phyloP scores from a whole-genome alignment of 2,888 invertebrate genomes.

The Machimus rusticus region DNA sequence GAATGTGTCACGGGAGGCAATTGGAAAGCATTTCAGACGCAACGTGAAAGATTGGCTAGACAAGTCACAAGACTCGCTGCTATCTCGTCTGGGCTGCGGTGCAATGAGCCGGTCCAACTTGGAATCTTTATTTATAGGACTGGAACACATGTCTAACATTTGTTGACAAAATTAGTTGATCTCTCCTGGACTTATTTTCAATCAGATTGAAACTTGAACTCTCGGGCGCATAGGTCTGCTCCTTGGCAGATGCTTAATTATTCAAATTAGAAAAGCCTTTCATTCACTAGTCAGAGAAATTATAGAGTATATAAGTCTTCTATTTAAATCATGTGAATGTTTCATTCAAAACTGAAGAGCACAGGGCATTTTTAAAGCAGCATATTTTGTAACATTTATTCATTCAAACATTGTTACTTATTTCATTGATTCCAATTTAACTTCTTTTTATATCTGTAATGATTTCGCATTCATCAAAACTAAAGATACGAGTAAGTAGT shows the following conservation, averaged over 20 bases:
- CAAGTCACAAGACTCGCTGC: not conserved
- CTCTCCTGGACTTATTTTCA: slow-evolving; percentile 37
- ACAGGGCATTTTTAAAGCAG: no score
- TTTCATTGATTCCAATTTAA: no score
- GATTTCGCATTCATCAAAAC: no score
- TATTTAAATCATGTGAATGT: not conserved
- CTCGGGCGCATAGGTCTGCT: not conserved
- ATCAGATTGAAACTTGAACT: not conserved
- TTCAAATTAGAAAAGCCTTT: not conserved
- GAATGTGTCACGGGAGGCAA: slow-evolving; percentile 1
- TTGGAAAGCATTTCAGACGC: not conserved
- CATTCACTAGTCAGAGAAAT: not conserved
- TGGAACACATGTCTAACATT: slow-evolving; percentile 40
- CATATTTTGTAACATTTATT: no score
- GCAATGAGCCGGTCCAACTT: not conserved
- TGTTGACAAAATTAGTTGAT: slow-evolving; percentile 42
- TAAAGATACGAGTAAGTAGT: no score
- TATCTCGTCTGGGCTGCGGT: not conserved
- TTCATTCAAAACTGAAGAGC: not conserved
- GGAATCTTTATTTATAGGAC: slow-evolving; percentile 37
- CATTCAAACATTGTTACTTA: no score
- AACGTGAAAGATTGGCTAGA: not conserved
- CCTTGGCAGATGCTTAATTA: not conserved
- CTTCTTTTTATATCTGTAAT: no score
- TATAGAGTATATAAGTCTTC: not conserved